These are phyloP conservation scores for Drosophila kambysellisi DNA, from an alignment of 2,888 invertebrate genomes.

Conservation along the genomic window DNA sequence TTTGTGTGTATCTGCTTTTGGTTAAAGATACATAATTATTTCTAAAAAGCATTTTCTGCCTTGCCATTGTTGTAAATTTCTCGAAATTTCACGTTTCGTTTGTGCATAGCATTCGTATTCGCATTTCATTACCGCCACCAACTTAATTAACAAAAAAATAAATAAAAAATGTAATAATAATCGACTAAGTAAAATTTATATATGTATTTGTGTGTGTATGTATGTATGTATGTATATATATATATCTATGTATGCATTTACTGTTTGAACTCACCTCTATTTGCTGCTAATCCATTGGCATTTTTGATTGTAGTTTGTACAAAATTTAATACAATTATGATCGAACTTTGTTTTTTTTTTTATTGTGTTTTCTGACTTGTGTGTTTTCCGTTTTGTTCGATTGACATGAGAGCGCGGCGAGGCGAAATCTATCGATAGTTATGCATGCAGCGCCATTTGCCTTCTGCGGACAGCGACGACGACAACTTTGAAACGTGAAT, in stretches of 20 bases:
- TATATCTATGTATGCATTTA: constrained; percentile 15
- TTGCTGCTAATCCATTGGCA: constrained; percentile 57
- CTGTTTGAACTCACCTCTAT: constrained; percentile 42
- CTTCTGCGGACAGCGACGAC: constrained; percentile 48
- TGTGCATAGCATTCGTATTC: constrained; percentile 35
- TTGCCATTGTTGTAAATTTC: constrained; percentile 82
- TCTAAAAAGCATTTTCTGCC: constrained; percentile 85
- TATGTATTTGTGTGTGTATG: neutral
- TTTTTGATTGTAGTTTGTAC: constrained; percentile 22
- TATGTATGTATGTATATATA: neutral
- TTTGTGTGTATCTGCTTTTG: constrained; percentile 70
- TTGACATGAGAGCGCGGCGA: constrained; percentile 35
- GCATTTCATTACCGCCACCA: constrained; percentile 46
- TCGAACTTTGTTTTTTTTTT: constrained; percentile 13
- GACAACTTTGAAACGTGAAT: constrained; percentile 66
- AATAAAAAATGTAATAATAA: constrained; percentile 6
- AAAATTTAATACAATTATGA: constrained; percentile 26
- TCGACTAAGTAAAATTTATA: constrained; percentile 3
- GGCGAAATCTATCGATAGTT: constrained; percentile 64
- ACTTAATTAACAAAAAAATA: constrained; percentile 40
- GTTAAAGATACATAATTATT: constrained; percentile 83
- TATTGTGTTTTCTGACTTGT: neutral
- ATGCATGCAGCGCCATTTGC: constrained; percentile 71
- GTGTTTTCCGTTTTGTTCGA: constrained; percentile 34
- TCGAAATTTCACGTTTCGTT: constrained; percentile 78